A percentile compares a stretch with the other conserved stretches of the same genome.
These are phyloP conservation scores for Pardosa pseudoannulata DNA, from an alignment of 2,888 invertebrate genomes.

Conservation along the genomic window DNA sequence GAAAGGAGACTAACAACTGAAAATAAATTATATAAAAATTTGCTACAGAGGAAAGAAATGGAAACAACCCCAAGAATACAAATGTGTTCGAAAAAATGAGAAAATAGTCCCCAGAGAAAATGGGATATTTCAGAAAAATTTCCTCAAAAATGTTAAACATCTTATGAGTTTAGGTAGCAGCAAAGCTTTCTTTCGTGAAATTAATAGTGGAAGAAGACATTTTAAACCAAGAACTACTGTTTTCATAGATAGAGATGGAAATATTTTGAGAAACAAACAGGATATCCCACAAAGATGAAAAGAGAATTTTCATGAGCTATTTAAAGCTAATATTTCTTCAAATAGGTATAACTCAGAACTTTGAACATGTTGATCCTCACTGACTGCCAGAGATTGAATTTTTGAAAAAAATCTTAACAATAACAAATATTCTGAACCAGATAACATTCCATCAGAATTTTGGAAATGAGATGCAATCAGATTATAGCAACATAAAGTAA, in stretches of 20 bases:
- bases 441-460: neutral
- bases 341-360: too few relatives aligned
- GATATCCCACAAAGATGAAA: neutral
- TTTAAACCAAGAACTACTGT: neutral
- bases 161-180: neutral
- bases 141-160: neutral
- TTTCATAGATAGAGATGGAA: neutral
- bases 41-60: neutral
- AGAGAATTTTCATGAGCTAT: neutral
- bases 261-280: neutral
- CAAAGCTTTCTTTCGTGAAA: conserved; percentile 14
- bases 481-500: too few relatives aligned
- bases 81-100: neutral
- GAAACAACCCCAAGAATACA: neutral
- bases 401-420: neutral
- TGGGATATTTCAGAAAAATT: neutral
- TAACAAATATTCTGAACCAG: neutral
- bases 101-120: neutral
- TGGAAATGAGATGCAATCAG: too few relatives aligned
- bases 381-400: neutral
- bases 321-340: neutral
- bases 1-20: neutral
- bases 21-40: neutral
- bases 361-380: neutral
- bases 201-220: neutral